A percentile compares a stretch with the other conserved stretches of the same genome.
Conservation (phyloP, 1,140 invertebrate species). For the Drosophila melanica region DNA sequence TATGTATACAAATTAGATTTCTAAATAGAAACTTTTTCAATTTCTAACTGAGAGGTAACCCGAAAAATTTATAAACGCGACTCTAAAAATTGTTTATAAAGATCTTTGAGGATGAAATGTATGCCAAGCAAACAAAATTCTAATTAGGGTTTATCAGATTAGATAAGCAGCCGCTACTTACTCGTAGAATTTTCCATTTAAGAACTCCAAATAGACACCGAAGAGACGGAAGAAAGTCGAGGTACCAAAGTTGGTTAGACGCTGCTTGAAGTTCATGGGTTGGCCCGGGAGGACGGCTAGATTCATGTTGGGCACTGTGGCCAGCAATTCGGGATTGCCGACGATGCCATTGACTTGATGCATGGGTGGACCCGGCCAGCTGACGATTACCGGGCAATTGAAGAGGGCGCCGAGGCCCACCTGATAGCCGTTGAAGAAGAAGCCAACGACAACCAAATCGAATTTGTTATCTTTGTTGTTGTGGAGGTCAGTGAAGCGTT, state of each 20-base stretch:
- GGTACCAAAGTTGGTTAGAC: conserved; percentile 49
- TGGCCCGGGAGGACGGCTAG: conserved; percentile 37
- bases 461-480: conserved; percentile 71
- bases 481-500: conserved; percentile 63
- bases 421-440: conserved; percentile 71
- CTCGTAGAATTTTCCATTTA: conserved; percentile 46
- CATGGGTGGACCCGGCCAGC: conserved; percentile 59
- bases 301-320: conserved; percentile 58
- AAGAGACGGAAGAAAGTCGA: conserved; percentile 24
- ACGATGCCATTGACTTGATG: conserved; percentile 46
- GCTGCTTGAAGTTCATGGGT: conserved; percentile 59
- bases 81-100: neutral
- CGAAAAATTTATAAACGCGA: no score
- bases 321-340: conserved; percentile 64
- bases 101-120: neutral
- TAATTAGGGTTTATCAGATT: no score
- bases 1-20: no score
- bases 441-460: conserved; percentile 67
- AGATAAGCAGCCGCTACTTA: conserved; percentile 29
- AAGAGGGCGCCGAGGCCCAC: conserved; percentile 64
- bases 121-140: no score
- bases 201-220: conserved; percentile 8
- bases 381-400: conserved; percentile 63
- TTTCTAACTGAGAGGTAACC: no score
- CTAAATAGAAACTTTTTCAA: no score